A percentile compares a stretch with the other conserved stretches of the same genome.
Conservation (phyloP, 2,113 vertebrate species). For the Australoheros scitulus region DNA sequence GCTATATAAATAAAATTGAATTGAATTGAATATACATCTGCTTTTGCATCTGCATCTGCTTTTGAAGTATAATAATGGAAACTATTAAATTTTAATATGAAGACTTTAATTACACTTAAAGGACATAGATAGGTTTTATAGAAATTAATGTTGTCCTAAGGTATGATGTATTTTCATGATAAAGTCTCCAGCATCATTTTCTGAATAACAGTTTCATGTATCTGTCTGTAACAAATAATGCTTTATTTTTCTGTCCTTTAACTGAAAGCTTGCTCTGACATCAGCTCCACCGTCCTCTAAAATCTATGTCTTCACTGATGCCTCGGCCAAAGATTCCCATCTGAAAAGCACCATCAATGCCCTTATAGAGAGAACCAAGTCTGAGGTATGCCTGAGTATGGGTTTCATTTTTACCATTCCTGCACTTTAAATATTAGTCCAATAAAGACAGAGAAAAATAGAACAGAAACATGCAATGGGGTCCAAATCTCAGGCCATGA, state of each 20-base stretch:
- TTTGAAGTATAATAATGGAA: neutral
- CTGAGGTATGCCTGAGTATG: slow-evolving; percentile 56
- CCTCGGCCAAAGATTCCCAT: slow-evolving; percentile 68
- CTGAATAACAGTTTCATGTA: neutral
- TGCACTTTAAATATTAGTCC: neutral
- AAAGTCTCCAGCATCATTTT: neutral
- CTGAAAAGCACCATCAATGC: slow-evolving; percentile 66
- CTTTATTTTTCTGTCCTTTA: neutral
- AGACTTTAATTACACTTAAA: neutral
- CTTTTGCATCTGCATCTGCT: too few species aligned
- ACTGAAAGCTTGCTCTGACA: slow-evolving; percentile 72
- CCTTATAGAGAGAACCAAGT: slow-evolving; percentile 70
- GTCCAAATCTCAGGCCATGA: neutral
- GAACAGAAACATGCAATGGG: neutral
- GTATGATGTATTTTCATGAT: neutral
- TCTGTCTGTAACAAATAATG: neutral
- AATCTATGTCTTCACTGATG: slow-evolving; percentile 78
- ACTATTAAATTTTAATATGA: neutral
- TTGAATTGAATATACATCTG: too few species aligned
- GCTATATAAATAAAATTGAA: too few species aligned
- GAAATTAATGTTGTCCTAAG: neutral
- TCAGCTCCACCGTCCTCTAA: slow-evolving; percentile 67
- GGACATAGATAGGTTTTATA: neutral
- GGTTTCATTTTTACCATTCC: neutral
- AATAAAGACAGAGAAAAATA: neutral